These are phyloP conservation scores for Carcinoscorpius rotundicauda DNA, from an alignment of 1,140 invertebrate species.

Conservation along the genomic window DNA sequence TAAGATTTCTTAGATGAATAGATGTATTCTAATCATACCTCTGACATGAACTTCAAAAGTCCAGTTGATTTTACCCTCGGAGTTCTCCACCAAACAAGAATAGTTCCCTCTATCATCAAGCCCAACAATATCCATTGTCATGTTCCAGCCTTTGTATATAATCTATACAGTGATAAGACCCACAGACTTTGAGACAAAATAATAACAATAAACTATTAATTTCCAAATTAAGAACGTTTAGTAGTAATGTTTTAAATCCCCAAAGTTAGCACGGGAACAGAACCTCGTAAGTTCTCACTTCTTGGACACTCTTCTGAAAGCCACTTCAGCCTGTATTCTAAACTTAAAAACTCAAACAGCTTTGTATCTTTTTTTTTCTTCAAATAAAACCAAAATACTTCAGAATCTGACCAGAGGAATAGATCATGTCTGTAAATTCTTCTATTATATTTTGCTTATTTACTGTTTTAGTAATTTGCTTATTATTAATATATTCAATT, in stretches of 20 bases:
- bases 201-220: neutral
- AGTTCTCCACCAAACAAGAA: slow-evolving; percentile 25
- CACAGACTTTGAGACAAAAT: neutral
- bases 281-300: neutral
- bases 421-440: too few species aligned
- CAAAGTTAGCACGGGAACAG: neutral
- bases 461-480: too few species aligned
- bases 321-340: too few species aligned
- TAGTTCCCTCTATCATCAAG: slow-evolving; percentile 26
- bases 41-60: slow-evolving; percentile 12
- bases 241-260: neutral
- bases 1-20: too few species aligned
- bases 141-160: slow-evolving; percentile 6
- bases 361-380: too few species aligned
- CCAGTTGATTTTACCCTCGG: slow-evolving; percentile 20
- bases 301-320: too few species aligned
- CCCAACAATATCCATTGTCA: slow-evolving; percentile 14
- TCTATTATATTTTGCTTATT: too few species aligned
- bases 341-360: too few species aligned
- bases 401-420: too few species aligned
- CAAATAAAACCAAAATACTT: too few species aligned
- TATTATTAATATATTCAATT: too few species aligned
- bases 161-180: slow-evolving; percentile 9
- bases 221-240: neutral
- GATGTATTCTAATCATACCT: neutral